Evolutionary conservation across 2,797 vertebrate species (phyloP).

Genomic region (Schizothorax lantsangensis): DNA sequence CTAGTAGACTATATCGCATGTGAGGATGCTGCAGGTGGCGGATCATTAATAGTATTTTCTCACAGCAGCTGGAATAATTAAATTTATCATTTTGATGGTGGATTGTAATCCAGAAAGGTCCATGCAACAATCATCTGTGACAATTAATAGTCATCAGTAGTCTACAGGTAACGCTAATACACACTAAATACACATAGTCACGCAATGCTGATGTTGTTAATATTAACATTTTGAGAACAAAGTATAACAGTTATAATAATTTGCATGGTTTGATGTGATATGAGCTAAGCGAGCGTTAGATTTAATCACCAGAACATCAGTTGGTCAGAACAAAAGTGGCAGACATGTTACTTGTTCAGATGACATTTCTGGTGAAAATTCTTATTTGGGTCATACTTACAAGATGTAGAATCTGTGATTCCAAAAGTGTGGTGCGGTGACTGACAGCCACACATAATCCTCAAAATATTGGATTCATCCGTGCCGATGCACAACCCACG

Average conservation of each 20-base stretch:
- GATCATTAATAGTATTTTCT: neutral
- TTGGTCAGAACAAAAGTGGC: neutral
- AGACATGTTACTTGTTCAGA: neutral
- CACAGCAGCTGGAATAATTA: neutral
- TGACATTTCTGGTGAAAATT: neutral
- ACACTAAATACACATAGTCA: neutral
- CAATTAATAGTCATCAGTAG: neutral
- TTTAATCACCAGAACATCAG: neutral
- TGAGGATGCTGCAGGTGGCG: neutral
- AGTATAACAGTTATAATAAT: neutral
- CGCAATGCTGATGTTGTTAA: neutral
- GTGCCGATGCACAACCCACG: neutral
- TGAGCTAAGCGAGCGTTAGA: neutral
- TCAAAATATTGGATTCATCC: neutral
- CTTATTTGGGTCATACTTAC: neutral
- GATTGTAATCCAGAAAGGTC: neutral
- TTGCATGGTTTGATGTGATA: neutral
- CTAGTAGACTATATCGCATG: neutral
- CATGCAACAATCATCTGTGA: neutral
- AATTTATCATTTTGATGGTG: neutral
- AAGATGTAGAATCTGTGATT: neutral
- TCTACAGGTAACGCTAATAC: neutral
- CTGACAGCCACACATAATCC: too few relatives aligned
- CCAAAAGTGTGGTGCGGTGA: neutral
- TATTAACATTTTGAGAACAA: neutral